phyloP scores from a whole-genome alignment of 1,140 invertebrate species.

The Dysdera silvatica region DNA sequence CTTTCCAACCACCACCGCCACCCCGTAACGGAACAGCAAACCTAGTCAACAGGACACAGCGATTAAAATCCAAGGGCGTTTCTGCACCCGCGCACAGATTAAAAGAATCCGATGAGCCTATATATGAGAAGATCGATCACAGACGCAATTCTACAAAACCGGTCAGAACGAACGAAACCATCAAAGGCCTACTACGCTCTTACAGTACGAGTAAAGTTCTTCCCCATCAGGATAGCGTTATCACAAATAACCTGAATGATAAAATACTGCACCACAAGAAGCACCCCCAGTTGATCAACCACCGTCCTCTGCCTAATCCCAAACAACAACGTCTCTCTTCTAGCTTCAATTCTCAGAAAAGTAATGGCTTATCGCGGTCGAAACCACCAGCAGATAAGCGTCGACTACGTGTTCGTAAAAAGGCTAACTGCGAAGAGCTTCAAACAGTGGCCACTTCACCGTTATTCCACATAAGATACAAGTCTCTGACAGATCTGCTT shows the following conservation, averaged over 20 bases:
- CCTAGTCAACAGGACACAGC: conserved; percentile 14
- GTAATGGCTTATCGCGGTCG: no score
- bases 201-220: conserved; percentile 16
- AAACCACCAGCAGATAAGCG: no score
- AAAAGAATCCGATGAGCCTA: conserved; percentile 18
- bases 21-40: conserved; percentile 24
- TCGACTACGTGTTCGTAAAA: no score
- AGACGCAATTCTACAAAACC: conserved; percentile 13
- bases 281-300: no score
- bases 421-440: no score
- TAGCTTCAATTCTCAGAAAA: no score
- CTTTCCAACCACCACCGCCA: no score
- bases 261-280: no score
- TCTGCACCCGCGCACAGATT: not conserved
- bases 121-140: conserved; percentile 30
- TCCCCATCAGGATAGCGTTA: no score
- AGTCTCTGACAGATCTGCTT: conserved; percentile 64
- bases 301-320: no score
- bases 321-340: no score
- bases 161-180: conserved; percentile 15
- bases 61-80: conserved; percentile 19
- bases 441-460: conserved; percentile 56
- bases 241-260: no score
- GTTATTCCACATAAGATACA: conserved; percentile 71
- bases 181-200: conserved; percentile 5